A percentile compares a stretch with the other conserved stretches of the same genome.
Conservation (phyloP, 2,797 vertebrate genomes). For the Microchirus variegatus region DNA sequence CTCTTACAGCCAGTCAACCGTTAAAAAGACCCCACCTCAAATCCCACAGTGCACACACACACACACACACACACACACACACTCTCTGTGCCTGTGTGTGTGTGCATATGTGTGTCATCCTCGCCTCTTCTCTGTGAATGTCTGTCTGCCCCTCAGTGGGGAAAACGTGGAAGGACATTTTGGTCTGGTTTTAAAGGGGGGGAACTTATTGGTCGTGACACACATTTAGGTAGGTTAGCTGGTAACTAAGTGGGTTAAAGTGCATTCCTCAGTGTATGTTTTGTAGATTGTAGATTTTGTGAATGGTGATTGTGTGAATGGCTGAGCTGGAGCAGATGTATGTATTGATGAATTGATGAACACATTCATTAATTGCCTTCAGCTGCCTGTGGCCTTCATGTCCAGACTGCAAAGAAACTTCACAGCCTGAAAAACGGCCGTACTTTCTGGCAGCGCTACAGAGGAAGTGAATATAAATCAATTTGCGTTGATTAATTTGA, state of each 20-base stretch:
- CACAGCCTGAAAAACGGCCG: constrained; percentile 2
- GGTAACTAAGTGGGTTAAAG: constrained; percentile 70
- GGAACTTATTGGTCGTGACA: constrained; percentile 64
- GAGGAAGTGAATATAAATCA: constrained; percentile 6
- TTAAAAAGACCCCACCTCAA: constrained; percentile 38
- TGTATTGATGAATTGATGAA: constrained; percentile 13
- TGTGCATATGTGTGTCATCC: constrained; percentile 7
- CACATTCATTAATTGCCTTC: background rate
- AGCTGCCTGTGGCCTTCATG: constrained; percentile 12
- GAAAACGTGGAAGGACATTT: constrained; percentile 74
- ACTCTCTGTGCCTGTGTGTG: background rate
- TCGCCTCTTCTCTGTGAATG: constrained; percentile 32
- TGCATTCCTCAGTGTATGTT: constrained; percentile 29
- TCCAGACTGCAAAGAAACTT: constrained; percentile 12
- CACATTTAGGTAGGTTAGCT: constrained; percentile 74
- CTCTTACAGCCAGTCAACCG: constrained; percentile 19
- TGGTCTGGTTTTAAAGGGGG: constrained; percentile 70
- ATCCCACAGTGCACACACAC: background rate
- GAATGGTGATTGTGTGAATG: constrained; percentile 20
- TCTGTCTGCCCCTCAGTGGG: constrained; percentile 79
- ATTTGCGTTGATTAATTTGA: constrained; percentile 13
- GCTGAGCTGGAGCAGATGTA: background rate
- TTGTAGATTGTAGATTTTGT: constrained; percentile 34
- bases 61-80: background rate
- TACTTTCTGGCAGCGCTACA: background rate